phyloP scores from a whole-genome alignment of 2,888 invertebrate species.

The Holacanthella duospinosa region DNA sequence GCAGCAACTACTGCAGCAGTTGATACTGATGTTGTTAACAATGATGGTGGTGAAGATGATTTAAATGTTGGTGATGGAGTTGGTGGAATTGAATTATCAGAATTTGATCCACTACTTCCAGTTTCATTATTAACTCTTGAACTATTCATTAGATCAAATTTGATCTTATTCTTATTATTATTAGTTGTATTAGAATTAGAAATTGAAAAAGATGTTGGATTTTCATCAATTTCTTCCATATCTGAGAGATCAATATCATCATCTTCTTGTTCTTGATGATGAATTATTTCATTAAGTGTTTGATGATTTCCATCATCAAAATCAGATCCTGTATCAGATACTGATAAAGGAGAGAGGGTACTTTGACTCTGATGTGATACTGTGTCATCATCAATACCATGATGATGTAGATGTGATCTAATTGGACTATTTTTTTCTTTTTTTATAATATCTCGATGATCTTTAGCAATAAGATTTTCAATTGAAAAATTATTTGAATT shows the following conservation, averaged over 20 bases:
- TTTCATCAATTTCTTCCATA: slow-evolving; percentile 10
- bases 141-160: background rate
- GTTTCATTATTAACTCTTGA: background rate
- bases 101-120: background rate
- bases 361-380: background rate
- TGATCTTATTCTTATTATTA: background rate
- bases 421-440: background rate
- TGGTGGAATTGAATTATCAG: background rate
- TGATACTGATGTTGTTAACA: background rate
- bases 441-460: no score
- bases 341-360: background rate
- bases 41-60: slow-evolving; percentile 2
- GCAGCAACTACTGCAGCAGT: slow-evolving; percentile 18
- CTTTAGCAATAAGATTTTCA: slow-evolving; percentile 38
- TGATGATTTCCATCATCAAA: background rate
- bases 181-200: background rate
- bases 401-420: background rate
- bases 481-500: slow-evolving; percentile 37
- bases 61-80: background rate
- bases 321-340: background rate
- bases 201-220: background rate
- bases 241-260: slow-evolving; percentile 24
- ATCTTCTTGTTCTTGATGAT: slow-evolving; percentile 11
- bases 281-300: background rate
- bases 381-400: background rate